Base-by-base conservation (phyloP, 2,113 vertebrate species). In the Phaethon lepturus region DNA sequence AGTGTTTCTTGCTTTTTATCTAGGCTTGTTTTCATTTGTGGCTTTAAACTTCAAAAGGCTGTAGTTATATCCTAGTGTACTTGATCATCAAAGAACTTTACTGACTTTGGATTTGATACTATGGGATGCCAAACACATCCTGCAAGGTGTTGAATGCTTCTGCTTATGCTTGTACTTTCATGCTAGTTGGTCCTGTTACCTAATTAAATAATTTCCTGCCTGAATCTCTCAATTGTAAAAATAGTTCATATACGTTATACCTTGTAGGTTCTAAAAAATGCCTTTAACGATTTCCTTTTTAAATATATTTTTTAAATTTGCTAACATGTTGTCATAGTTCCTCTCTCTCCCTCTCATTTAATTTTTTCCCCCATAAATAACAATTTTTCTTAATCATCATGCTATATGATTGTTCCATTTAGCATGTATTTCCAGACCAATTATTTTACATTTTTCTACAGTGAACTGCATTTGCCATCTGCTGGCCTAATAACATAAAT, bases 391-490 rank as follows among this genome's bases (percentile, higher is more conserved):
- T 29, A 15, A 28, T 84, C 58, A 24, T 63, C 23, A 20, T 58
- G 17, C 17, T 28, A 62, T 76, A 28, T 40, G 29, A 88, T 76
- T 80, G 53, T 93, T 87, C 87, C 17, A 58, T 77, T 81, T 86
- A 86, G 38, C 52, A 82, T 20, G 6, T 87, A 90, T 79, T 95
- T n/a, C 26, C 74, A 56, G 87, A 64, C 20, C 72, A 64, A 85
- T 87, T 86, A 73, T 95, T 78, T 77, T 68, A 91, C 58, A 45
- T 90, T 98, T 97, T 96, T 81, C 83, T 93, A 5, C 33, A 28
- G 55, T 67, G 77, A 88, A 86, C 82, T 96, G 68, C 68, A 64
- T 84, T 95, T 96, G 60, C 93, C 95, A 96, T 98, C 97, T 98
- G 96, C 12, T 52, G 92, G 71, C 84, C 93, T 96, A 96, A 95